A percentile compares a stretch with the other conserved stretches of the same genome.
phyloP scores from a whole-genome alignment of 2,113 vertebrate genomes.

The Tichodroma muraria region DNA sequence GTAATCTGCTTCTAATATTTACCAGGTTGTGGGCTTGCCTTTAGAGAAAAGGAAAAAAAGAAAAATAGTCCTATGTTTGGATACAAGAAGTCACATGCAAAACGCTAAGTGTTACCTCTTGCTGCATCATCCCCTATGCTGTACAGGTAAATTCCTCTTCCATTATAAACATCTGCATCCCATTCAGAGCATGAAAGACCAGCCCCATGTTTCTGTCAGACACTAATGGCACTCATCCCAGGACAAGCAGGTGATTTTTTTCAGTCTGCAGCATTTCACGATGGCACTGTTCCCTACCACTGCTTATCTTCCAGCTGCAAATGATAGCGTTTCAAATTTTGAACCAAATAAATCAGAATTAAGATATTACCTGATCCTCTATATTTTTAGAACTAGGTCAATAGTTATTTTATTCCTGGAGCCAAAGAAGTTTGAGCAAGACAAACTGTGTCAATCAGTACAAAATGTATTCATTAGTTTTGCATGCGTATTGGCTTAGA shows the following conservation, averaged over 20 bases:
- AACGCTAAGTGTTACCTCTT: not conserved
- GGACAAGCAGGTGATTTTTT: slow-evolving; percentile 31
- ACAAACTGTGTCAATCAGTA: not conserved
- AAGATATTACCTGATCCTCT: slow-evolving; percentile 21
- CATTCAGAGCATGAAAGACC: not conserved
- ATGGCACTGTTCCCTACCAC: not conserved
- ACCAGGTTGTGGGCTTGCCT: not conserved
- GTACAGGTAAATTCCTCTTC: not conserved
- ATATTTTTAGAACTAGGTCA: slow-evolving; percentile 29
- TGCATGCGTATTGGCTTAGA: not conserved
- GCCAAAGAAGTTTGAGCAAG: not conserved
- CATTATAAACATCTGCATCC: not conserved
- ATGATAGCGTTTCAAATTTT: not conserved
- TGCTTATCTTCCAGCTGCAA: not conserved
- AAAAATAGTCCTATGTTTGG: not conserved
- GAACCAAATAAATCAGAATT: slow-evolving; percentile 15
- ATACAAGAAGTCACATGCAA: not conserved
- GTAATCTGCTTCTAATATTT: slow-evolving; percentile 15
- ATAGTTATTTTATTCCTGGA: not conserved
- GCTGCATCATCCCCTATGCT: not conserved
- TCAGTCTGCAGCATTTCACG: not conserved
- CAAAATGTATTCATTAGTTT: not conserved
- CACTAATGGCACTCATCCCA: not conserved
- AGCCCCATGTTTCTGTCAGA: not conserved
- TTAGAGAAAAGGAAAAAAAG: not conserved